phyloP scores from a whole-genome alignment of 2,888 invertebrate species.

The Ormia ochracea region DNA sequence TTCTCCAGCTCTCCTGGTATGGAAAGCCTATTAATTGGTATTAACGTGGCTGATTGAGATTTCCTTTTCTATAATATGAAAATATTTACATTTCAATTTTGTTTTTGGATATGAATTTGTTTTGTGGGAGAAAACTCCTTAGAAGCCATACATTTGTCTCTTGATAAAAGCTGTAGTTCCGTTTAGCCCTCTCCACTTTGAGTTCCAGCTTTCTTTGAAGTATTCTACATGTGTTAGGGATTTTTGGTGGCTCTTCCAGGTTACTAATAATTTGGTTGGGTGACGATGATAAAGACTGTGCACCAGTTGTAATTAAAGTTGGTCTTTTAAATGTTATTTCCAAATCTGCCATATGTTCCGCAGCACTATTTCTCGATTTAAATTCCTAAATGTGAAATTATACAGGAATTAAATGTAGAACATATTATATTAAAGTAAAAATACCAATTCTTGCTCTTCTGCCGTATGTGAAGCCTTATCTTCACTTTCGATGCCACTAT shows the following conservation, averaged over 20 bases:
- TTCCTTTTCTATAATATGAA: conserved; percentile 69
- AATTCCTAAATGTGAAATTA: neutral
- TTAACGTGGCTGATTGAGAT: conserved; percentile 73
- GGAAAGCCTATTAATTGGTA: conserved; percentile 75
- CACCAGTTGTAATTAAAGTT: conserved; percentile 27
- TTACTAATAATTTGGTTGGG: conserved; percentile 61
- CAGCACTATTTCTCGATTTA: conserved; percentile 55
- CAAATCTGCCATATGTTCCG: conserved; percentile 70
- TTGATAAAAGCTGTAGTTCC: conserved; percentile 75
- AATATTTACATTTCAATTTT: neutral
- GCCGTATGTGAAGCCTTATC: conserved; percentile 69
- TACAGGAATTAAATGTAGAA: neutral
- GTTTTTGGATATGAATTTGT: neutral
- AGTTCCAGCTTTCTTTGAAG: conserved; percentile 76
- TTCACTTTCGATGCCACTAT: conserved; percentile 76
- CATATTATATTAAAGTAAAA: neutral
- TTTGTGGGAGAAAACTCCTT: neutral
- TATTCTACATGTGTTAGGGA: conserved; percentile 76
- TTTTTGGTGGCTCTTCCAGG: conserved; percentile 63
- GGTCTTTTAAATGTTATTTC: conserved; percentile 72
- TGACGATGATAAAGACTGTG: conserved; percentile 56
- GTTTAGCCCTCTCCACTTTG: conserved; percentile 77
- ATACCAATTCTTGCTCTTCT: conserved; percentile 42
- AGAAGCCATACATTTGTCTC: conserved; percentile 59
- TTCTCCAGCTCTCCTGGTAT: conserved; percentile 75